Evolutionary conservation across 2,888 invertebrate species (phyloP), one percentile per base, ranked within the genome.

Genomic region (Iselma pallidipennis): DNA sequence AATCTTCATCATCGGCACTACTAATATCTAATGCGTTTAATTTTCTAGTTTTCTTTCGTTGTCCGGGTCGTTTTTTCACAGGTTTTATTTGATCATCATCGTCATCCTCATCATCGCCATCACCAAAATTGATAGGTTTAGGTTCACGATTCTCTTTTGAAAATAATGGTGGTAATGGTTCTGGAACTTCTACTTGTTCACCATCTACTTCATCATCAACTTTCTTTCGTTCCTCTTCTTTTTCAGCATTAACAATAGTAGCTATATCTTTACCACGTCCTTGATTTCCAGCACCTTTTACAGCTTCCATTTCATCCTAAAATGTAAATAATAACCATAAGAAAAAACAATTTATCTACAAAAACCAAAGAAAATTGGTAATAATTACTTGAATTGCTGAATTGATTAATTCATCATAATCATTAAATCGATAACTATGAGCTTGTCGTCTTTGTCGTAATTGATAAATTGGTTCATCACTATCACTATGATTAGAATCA

Each of bases 361-460:
- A 4, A 5, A 12, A 28, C 7, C 19, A 33, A 26, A 7, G 4
- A 5, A 19, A 4, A n/a, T n/a, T n/a, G n/a, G n/a, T n/a, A 56
- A 52, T 49, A 55, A 55, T 29, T 71, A 87, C 89, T 82, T 89
- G 89, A 69, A 95, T 90, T 9, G 98, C 98, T 42, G 94, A 94
- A 78, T 95, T 93, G 71, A 98, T 98, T 79, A 98, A 88, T 28
- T 96, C 92, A 78, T 98, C 98, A 82, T 94, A 98, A 80, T 98
- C 97, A 78, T 94, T 92, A 71, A 96, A 91, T 66, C 91, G 88
- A 76, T 92, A 91, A 78, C 91, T 94, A 68, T 91, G 91, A 49
- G 92, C 88, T 75, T 91, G 89, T 0, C 90, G 84, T 16, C 96
- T 87, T 73, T 93, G 91, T 16, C 96, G 86, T 71, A 95, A 83